A percentile compares a stretch with the other conserved stretches of the same genome.
Evolutionary conservation across 2,797 vertebrate genomes (phyloP).

Genomic region (Craterocephalus amniculus): DNA sequence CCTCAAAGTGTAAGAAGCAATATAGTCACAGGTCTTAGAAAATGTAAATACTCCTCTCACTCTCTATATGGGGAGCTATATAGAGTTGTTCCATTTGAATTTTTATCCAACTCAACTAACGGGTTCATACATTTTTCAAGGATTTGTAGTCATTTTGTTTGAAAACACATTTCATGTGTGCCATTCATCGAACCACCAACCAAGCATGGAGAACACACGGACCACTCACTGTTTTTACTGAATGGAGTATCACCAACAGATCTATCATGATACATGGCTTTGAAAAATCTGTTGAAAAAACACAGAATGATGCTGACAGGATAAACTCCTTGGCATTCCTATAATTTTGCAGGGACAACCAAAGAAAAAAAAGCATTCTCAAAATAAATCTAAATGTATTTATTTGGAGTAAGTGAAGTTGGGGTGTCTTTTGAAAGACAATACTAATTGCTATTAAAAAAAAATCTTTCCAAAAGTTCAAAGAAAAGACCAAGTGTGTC

Average conservation of each 20-base stretch:
- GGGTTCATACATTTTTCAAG: too few species aligned
- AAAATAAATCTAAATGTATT: too few species aligned
- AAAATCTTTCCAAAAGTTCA: too few species aligned
- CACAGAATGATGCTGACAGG: constrained; percentile 19
- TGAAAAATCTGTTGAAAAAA: constrained; percentile 26
- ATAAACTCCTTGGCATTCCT: background rate
- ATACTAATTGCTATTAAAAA: too few species aligned
- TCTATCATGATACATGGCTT: constrained; percentile 40
- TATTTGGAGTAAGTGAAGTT: too few species aligned
- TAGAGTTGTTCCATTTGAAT: background rate
- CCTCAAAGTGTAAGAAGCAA: constrained; percentile 41
- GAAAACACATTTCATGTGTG: constrained; percentile 43
- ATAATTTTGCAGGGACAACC: too few species aligned
- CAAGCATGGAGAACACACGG: constrained; percentile 30
- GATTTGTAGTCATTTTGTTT: too few species aligned
- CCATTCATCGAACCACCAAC: constrained; percentile 38
- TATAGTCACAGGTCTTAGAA: constrained; percentile 34
- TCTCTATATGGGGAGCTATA: background rate
- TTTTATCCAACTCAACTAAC: constrained; percentile 51
- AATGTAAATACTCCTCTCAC: constrained; percentile 22
- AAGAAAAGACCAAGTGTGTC: too few species aligned
- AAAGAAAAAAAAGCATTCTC: too few species aligned
- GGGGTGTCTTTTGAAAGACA: too few species aligned
- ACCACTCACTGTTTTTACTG: constrained; percentile 45
- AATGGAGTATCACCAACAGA: constrained; percentile 39